Evolutionary conservation across 2,797 vertebrate genomes (phyloP).

Genomic region (Hypotaenidia philippensis): DNA sequence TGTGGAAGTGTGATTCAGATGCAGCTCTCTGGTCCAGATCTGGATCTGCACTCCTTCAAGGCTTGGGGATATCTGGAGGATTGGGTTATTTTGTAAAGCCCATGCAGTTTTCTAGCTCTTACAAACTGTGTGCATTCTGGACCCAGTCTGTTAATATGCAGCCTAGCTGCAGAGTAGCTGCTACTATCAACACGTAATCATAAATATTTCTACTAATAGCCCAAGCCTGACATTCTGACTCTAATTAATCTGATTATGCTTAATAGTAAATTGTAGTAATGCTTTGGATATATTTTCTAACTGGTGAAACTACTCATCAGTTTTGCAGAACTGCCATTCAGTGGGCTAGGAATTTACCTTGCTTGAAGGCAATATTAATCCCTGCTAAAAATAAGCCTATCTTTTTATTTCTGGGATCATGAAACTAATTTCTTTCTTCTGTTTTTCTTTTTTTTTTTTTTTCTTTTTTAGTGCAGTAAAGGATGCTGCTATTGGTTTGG

Average conservation of each 20-base stretch:
- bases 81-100: neutral
- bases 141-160: neutral
- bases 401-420: neutral
- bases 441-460: too few species aligned
- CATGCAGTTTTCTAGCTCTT: neutral
- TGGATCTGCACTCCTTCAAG: neutral
- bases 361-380: neutral
- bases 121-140: neutral
- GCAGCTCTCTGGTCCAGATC: neutral
- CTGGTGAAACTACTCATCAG: constrained; percentile 1
- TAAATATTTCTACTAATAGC: neutral
- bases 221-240: neutral
- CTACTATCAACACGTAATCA: neutral
- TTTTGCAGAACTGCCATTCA: neutral
- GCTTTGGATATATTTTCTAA: neutral
- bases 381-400: neutral
- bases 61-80: neutral
- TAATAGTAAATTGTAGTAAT: neutral
- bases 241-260: constrained; percentile 21
- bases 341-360: constrained; percentile 11
- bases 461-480: neutral
- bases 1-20: neutral
- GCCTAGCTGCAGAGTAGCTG: neutral
- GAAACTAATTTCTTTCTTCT: neutral
- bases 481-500: neutral